Evolutionary conservation across 2,888 invertebrate species (phyloP), one percentile per base, ranked within the genome.

Genomic region (Microchrysa polita): DNA sequence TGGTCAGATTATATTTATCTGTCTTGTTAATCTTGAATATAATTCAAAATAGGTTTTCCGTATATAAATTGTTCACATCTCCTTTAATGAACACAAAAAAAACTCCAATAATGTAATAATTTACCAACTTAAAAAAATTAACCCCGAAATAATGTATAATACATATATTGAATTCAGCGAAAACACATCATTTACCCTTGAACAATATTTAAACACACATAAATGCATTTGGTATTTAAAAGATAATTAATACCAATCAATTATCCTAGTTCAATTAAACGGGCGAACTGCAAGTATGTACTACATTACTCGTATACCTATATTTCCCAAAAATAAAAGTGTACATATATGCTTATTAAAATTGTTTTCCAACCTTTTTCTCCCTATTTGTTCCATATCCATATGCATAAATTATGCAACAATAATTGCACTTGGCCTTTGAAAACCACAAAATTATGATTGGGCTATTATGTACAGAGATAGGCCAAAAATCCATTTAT

Each of bases 401-500:
- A n/a, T n/a, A n/a, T n/a, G n/a, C n/a, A n/a, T n/a, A n/a, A n/a
- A 55, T 55, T 18, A 55, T 55, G 16, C 16, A 20, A 55, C 18
- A 16, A 55, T 55, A 55, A 55, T 55, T 55, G 55, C 55, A 20
- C 22, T 53, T 18, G 16, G 12, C 48, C 55, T 0, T 14, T 55
- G 10, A 14, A 60, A 34, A 60, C 34, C 60, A 27, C 27, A 60
- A 60, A 60, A 18, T 60, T 23, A 60, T 60, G n/a, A 60, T 27
- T 60, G 60, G 20, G 18, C 4, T 20, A 20, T 55, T 16, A 16
- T 16, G 16, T 10, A 20, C 55, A 55, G 10, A 55, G 14, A 53
- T 16, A 16, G 12, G 53, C 53, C 12, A 12, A n/a, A 12, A 53
- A 42, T 42, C 16, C 48, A 10, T n/a, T n/a, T n/a, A n/a, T 12